Conservation (phyloP, 2,797 vertebrate species). For the Cossypha dichroa region DNA sequence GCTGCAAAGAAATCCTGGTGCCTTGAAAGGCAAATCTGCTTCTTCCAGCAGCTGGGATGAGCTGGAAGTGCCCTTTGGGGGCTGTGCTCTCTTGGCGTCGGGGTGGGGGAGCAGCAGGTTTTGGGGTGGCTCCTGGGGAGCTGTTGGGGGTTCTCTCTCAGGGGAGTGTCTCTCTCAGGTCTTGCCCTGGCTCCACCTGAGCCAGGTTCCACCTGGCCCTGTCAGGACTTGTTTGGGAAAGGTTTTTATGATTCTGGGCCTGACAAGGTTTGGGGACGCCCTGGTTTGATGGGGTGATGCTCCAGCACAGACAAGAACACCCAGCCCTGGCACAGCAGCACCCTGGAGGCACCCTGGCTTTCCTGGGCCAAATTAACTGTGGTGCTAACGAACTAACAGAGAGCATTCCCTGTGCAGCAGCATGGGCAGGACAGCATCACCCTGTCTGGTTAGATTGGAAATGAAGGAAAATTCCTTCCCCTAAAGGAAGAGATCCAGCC, state of each 20-base stretch:
- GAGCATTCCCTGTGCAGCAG: rapidly evolving
- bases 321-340: background rate
- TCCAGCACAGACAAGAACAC: background rate
- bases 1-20: background rate
- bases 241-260: background rate
- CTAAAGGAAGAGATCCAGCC: background rate
- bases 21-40: background rate
- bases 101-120: background rate
- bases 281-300: background rate
- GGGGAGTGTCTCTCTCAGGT: background rate
- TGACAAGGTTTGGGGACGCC: background rate
- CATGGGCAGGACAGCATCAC: rapidly evolving
- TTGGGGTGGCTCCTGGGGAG: background rate
- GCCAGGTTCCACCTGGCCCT: background rate
- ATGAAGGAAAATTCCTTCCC: background rate
- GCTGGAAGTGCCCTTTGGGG: background rate
- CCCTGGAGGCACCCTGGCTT: rapidly evolving
- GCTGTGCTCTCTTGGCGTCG: rapidly evolving
- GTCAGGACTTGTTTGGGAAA: background rate
- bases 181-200: rapidly evolving
- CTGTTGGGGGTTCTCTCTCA: background rate
- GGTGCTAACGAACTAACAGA: rapidly evolving
- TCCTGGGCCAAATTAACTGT: background rate
- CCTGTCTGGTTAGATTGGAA: rapidly evolving
- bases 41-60: background rate